Base-by-base conservation (phyloP, 2,113 vertebrate genomes). In the Phoenicopterus ruber region DNA sequence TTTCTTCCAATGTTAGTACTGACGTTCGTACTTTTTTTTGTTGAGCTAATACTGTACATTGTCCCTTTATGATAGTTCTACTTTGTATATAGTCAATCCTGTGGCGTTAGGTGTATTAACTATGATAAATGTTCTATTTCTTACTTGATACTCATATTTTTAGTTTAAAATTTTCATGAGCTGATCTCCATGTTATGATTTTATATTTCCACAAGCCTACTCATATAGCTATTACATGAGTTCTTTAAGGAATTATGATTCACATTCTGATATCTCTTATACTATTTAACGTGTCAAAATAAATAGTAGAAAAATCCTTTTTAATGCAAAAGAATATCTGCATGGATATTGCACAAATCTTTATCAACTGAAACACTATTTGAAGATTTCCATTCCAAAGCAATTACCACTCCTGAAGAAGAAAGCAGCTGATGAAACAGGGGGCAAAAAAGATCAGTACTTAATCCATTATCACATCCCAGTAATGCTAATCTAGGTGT, bases 381-480 rank as follows among this genome's bases (percentile, higher is more conserved):
- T 95, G 90, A 97, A 96, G 86, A 91, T 93, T 97, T 93, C 90
- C 73, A 94, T 97, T 88, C 95, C 94, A 97, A 96, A 97, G 97
- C 92, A 97, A 97, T 97, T 97, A 96, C 94, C 90, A 96, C 95
- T 96, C 74, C 90, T 63, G 84, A 86, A 95, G 86, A 97, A 97
- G 54, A 97, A 96, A 96, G 84, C 63, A 86, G 79, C 58, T 86
- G 88, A 96, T 96, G 94, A 96, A 96, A 93, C 66, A 91, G 95
- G 73, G 81, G 69, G 86, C 92, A 94, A 65, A 94, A 95, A 94
- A 94, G 95, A 96, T 97, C 96, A 94, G 92, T 54, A 92, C 82
- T 95, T 95, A 97, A 97, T 96, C 94, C 96, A 96, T 97, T 97
- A 97, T 97, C 94, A 94, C 96, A 95, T 97, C 82, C 84, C 82